A percentile compares a stretch with the other conserved stretches of the same genome.
These are phyloP conservation scores for Suricata suricatta DNA, from an alignment of 2,113 vertebrate species.

Conservation along the genomic window DNA sequence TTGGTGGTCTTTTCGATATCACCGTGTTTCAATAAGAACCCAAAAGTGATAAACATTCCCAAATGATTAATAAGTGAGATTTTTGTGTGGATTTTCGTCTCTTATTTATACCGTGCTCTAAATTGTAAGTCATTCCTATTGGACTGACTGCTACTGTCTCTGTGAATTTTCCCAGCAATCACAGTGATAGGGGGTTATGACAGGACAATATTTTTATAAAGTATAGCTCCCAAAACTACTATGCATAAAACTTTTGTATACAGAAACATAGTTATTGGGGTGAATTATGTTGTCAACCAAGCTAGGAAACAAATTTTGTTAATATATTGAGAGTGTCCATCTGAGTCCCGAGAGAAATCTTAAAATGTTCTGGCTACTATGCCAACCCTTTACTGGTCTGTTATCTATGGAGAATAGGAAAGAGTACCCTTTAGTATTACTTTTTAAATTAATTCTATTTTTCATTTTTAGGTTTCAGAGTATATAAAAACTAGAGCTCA, in stretches of 20 bases:
- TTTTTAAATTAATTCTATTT: background rate
- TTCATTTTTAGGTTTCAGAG: background rate
- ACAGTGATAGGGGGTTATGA: background rate
- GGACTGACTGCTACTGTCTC: background rate
- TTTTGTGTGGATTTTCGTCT: background rate
- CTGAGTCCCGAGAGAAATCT: background rate
- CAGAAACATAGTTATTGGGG: background rate
- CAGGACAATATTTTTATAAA: background rate
- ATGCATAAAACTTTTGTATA: background rate
- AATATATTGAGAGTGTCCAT: background rate
- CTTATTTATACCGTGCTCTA: background rate
- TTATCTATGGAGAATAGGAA: background rate
- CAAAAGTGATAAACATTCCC: background rate
- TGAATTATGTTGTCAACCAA: background rate
- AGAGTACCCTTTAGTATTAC: background rate
- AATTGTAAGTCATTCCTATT: background rate
- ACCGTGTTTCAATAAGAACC: too few species aligned
- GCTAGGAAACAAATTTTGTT: background rate
- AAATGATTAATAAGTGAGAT: background rate
- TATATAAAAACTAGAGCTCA: background rate
- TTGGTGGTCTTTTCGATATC: too few species aligned
- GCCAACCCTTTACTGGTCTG: background rate
- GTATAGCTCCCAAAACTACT: background rate
- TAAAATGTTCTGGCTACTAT: background rate
- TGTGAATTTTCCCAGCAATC: background rate